Base-by-base conservation (phyloP, 2,888 invertebrate genomes). In the Trypoxylon attenuatum region DNA sequence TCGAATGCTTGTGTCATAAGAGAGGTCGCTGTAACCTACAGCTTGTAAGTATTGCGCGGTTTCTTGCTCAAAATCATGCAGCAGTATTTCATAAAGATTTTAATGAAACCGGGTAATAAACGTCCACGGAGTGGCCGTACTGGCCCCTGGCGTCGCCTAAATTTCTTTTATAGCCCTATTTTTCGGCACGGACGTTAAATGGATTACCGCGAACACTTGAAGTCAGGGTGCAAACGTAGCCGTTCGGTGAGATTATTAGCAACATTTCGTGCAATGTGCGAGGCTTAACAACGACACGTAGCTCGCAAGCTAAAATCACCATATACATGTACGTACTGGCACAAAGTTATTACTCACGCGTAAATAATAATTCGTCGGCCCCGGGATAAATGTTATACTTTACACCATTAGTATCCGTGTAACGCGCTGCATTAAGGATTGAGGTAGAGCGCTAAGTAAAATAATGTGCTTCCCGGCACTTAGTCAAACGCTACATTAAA, bases 151-250 rank as follows among this genome's bases (percentile, higher is more conserved):
- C 51, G 55, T 70, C 70, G 61, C 51, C 42, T 55, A 76, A 77
- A 81, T 81, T 81, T 79, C 80, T 81, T 77, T 79, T 69, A 80
- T 71, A 66, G 63, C 72, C 70, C 64, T 74, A 79, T 77, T 79
- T 81, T 81, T 81, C 80, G 80, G 79, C 78, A 76, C 77, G 74
- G 71, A 67, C 73, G 75, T 76, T 77, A 80, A 78, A 80, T 81
- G 75, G 77, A 77, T 81, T 80, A 80, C 73, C 51, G 62, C 68
- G 68, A 73, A 71, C 54, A 70, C 74, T 74, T 72, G 66, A 72
- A 70, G 61, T 53, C 13, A 41, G 19, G 8, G 25, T 56, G 54
- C 60, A 57, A 51, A 60, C 54, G 59, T 64, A 62, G 59, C 73
- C 71, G 71, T 78, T 79, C 71, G 65, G 59, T 43, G 46, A 74